Evolutionary conservation across 1,140 invertebrate species (phyloP).

Genomic region (Macrobrachium rosenbergii): DNA sequence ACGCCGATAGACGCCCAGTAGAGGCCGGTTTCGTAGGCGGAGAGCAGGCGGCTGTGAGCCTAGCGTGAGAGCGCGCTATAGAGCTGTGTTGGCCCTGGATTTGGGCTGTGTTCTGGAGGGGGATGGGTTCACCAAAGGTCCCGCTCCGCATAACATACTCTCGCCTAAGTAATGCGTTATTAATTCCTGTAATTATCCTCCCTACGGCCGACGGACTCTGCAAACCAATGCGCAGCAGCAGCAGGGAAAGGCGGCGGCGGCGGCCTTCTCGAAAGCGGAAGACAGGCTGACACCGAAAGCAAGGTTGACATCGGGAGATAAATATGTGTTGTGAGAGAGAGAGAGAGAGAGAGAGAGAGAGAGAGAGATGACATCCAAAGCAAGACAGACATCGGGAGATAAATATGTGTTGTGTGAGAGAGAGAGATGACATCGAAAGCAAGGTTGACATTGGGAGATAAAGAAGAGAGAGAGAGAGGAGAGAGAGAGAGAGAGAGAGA

Average conservation of each 20-base stretch:
- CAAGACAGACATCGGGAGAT: background rate
- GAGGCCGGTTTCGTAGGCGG: conserved; percentile 11
- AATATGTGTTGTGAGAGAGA: background rate
- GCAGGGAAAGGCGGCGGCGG: no score
- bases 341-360: background rate
- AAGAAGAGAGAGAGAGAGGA: background rate
- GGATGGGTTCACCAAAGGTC: conserved; percentile 48
- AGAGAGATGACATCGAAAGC: background rate
- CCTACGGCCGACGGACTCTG: conserved; percentile 36
- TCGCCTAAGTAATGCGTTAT: conserved; percentile 58
- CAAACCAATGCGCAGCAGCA: conserved; percentile 20
- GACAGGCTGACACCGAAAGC: no score
- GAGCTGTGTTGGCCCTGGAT: conserved; percentile 8
- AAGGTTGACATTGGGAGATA: background rate
- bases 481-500: no score
- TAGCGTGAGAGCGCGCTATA: conserved; percentile 25
- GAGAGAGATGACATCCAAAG: no score
- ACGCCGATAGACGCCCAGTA: background rate
- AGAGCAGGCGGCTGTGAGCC: conserved; percentile 27
- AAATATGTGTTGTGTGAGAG: background rate
- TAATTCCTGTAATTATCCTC: conserved; percentile 60
- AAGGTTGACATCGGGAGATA: background rate
- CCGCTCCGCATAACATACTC: conserved; percentile 43
- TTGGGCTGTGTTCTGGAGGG: background rate
- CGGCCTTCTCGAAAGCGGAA: no score